Evolutionary conservation across 92 coral and sea anemone species (phyloP), one percentile per base, ranked within the genome.

Genomic region (Porites cylindrica): DNA sequence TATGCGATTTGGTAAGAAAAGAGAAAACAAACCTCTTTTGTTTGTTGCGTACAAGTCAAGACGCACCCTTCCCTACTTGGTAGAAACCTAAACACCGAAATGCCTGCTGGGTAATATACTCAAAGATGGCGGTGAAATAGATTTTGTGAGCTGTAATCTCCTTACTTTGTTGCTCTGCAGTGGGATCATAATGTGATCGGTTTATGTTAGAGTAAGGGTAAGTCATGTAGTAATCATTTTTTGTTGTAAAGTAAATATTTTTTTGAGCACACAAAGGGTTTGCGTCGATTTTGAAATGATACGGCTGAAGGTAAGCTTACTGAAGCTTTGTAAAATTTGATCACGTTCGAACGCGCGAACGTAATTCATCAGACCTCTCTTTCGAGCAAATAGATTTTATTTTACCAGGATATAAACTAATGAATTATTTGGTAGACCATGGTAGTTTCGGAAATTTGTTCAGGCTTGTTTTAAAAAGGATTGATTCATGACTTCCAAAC

Each of bases 121-220:
- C 64, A 62, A 80, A 80, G 23, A 80, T 80, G 84, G 84, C 51
- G 63, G 74, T 8, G 59, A 4, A 51, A 21, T 38, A 38, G 47
- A 38, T 7, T 20, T 52, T 4, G 9, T 21, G 20, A 10, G 43
- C 14, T 1, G 9, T 50, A 12, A 17, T 65, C 14, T 6, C 74
- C 58, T 51, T 16, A 11, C 8, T 12, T 66, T 16, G 13, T 8
- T 23, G 80, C 51, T 50, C 47, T 10, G 8, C 52, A 8, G 5
- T 20, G 14, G 8, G 16, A 63, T 61, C 58, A 23, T 43, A 69
- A 66, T 51, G 74, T 52, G 84, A 80, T 66, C 60, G 10, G 51
- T 51, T 24, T 64, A 17, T 51, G 6, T 10, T 24, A 1, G 20
- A 10, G n/a, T 17, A 51, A 66, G 24, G 84, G 84, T 80, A 66